Evolutionary conservation across 1,140 invertebrate genomes (phyloP).

Genomic region (Dreissena rostriformis): DNA sequence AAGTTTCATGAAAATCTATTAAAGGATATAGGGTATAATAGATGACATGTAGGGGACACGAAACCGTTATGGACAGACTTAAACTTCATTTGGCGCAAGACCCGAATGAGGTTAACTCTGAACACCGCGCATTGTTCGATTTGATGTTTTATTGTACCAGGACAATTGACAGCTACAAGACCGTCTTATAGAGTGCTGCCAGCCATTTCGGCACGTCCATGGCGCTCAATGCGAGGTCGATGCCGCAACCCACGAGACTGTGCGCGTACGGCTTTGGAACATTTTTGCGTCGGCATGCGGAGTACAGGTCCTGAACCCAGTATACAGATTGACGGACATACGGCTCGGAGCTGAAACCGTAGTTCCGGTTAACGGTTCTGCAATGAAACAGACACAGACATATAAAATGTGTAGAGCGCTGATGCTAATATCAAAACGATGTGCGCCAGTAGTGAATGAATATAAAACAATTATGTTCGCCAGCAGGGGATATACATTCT

Average conservation of each 20-base stretch:
- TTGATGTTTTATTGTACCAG: not conserved
- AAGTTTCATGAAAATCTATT: too few relatives aligned
- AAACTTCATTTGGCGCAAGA: not conserved
- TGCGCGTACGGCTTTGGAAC: constrained; percentile 31
- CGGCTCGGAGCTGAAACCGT: not conserved
- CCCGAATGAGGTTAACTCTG: not conserved
- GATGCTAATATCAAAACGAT: not conserved
- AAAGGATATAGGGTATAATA: too few relatives aligned
- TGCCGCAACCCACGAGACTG: constrained; percentile 48
- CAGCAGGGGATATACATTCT: not conserved
- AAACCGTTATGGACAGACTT: not conserved
- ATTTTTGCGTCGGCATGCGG: not conserved
- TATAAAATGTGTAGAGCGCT: not conserved
- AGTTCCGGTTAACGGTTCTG: constrained; percentile 22
- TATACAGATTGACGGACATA: constrained; percentile 14
- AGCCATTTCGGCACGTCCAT: constrained; percentile 33
- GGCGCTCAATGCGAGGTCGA: constrained; percentile 20
- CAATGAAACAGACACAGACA: not conserved
- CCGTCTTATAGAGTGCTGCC: constrained; percentile 5
- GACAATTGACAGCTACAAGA: not conserved
- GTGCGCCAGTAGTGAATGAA: not conserved
- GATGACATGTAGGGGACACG: too few relatives aligned
- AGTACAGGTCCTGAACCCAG: constrained; percentile 38
- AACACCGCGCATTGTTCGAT: not conserved
- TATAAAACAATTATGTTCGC: not conserved